Percentiles rank a stretch among this genome's conserved stretches.
Conservation (phyloP, 2,113 vertebrate genomes). For the Fregata magnificens region DNA sequence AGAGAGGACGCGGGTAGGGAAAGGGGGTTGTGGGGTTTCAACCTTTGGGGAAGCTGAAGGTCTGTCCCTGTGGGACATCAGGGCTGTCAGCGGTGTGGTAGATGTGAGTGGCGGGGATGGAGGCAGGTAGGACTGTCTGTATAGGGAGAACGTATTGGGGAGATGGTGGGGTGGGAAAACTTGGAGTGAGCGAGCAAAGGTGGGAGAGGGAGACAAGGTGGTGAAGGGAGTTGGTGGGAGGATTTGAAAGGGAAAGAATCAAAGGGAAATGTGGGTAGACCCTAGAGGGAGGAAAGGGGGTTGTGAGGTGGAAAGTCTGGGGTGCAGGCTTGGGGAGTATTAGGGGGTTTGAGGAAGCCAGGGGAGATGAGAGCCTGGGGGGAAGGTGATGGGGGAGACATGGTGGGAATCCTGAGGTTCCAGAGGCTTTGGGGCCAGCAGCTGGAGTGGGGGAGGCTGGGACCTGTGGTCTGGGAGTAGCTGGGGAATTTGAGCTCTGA, state of each 20-base stretch:
- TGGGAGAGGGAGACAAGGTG: neutral
- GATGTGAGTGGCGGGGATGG: neutral
- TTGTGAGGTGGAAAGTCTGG: neutral
- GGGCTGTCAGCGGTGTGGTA: neutral
- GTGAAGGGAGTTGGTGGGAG: neutral
- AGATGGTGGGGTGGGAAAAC: neutral
- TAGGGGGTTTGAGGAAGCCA: neutral
- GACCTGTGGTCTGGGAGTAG: neutral
- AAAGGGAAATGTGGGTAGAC: neutral
- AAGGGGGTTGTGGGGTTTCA: neutral
- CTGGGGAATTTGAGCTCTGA: neutral
- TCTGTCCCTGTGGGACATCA: neutral
- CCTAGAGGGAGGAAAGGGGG: neutral
- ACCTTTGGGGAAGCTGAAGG: neutral
- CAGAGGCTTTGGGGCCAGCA: neutral
- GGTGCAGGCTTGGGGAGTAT: neutral
- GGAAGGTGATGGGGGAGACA: neutral
- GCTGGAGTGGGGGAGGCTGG: neutral
- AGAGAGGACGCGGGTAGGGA: neutral
- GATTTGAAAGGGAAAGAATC: neutral
- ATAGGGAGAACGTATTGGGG: neutral
- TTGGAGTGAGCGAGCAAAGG: neutral
- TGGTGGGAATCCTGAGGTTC: neutral
- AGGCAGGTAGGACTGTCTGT: neutral
- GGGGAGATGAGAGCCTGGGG: neutral